Evolutionary conservation across 1,140 invertebrate genomes (phyloP), one percentile per base, ranked within the genome.

Genomic region (Neodiprion fabricii): DNA sequence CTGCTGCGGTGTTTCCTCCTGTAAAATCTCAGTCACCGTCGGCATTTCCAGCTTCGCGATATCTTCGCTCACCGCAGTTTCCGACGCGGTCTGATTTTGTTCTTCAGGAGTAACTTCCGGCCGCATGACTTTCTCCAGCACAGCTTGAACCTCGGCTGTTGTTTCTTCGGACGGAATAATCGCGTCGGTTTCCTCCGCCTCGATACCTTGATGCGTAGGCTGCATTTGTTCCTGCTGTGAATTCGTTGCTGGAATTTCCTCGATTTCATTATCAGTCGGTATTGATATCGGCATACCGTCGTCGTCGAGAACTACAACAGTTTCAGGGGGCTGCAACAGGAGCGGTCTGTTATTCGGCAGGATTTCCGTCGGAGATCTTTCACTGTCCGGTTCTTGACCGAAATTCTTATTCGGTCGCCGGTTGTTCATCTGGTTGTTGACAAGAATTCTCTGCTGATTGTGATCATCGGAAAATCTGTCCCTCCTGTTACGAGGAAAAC

Each of bases 391-490:
- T 66, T 79, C 71, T 71, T 75, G 72, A 40, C 28, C 28, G 28
- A 40, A 40, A 40, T 40, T 40, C 28, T 40, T 40, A 40, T 40
- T 40, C 10, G 79, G 65, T 8, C 84, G 81, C 7, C 85, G 84
- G 70, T 73, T 83, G 21, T 21, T 69, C 11, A 47, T 69, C 7
- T 69, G 67, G 12, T 65, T 14, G 47, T 82, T 84, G 4, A 72
- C 70, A 2, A 72, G 21, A 50, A 76, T 80, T 10, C 84, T 83
- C 12, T 78, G 83, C 9, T 80, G 79, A 74, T 75, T 80, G n/a
- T 85, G 82, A 7, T 84, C 84, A 1, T 87, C 85, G 0, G 73
- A 75, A n/a, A 79, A 85, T 65, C 83, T 76, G 11, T 84, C 82
- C 14, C 84, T 77, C 12, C 83, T 77, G 14, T 79, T 80, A 0